phyloP scores from a whole-genome alignment of 2,113 vertebrate species.

The Onychostoma macrolepis region DNA sequence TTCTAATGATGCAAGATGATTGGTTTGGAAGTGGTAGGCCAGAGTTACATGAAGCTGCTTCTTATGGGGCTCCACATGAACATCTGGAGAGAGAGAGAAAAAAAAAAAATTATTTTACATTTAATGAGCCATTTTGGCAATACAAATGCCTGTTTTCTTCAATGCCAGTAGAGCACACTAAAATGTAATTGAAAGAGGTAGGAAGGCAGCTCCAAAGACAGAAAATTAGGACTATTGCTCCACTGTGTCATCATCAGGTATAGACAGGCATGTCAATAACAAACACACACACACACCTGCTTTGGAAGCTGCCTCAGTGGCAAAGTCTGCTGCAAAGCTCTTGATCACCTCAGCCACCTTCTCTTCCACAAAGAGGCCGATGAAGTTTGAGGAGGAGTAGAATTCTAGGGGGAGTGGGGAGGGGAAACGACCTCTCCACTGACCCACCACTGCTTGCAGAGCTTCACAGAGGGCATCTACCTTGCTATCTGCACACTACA shows the following conservation, averaged over 20 bases:
- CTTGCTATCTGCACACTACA: constrained; percentile 92
- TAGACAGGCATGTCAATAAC: neutral
- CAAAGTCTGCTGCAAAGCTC: constrained; percentile 92
- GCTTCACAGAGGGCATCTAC: constrained; percentile 89
- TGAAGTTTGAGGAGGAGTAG: constrained; percentile 94
- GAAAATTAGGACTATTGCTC: neutral
- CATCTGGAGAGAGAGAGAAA: constrained; percentile 76
- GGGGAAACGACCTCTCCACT: constrained; percentile 90
- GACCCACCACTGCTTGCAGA: constrained; percentile 85
- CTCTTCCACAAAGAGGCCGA: constrained; percentile 96
- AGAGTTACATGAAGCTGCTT: constrained; percentile 97
- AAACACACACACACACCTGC: constrained; percentile 71
- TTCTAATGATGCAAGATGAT: constrained; percentile 87
- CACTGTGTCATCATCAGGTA: constrained; percentile 1
- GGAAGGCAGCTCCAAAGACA: neutral
- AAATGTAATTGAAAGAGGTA: neutral
- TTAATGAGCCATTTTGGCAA: neutral
- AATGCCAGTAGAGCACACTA: neutral
- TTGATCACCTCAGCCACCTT: constrained; percentile 92
- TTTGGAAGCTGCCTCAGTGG: constrained; percentile 87
- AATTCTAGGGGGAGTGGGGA: constrained; percentile 91
- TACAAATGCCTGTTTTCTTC: neutral
- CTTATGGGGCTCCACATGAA: constrained; percentile 93
- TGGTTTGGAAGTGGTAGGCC: constrained; percentile 95
- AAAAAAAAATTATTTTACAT: neutral